These are phyloP conservation scores for Resseliella maxima DNA, from an alignment of 2,888 invertebrate species.

Conservation along the genomic window DNA sequence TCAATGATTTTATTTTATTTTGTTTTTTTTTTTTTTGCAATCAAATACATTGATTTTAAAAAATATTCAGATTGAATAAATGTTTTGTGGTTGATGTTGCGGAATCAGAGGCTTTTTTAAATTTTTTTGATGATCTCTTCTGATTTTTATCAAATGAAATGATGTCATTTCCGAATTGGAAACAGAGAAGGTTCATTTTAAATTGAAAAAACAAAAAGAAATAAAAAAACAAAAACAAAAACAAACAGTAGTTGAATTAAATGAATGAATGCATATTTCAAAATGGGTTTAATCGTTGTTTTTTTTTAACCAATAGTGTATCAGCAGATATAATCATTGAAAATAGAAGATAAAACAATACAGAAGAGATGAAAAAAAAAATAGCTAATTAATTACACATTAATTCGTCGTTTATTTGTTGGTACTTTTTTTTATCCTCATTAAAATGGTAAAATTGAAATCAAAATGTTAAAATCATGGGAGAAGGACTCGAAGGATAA, in stretches of 20 bases:
- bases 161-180: no score
- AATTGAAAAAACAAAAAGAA: not conserved
- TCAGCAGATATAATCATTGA: not conserved
- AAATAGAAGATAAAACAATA: not conserved
- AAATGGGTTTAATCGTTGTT: no score
- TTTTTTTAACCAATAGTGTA: not conserved
- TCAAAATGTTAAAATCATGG: no score
- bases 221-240: no score
- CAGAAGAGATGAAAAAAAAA: slow-evolving; percentile 8
- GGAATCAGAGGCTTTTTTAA: not conserved
- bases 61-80: not conserved
- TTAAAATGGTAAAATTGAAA: no score
- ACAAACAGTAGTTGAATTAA: no score
- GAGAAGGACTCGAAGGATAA: no score
- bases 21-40: not conserved
- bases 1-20: not conserved
- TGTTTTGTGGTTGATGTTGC: not conserved
- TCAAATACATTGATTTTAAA: not conserved
- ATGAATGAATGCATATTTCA: not conserved
- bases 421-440: not conserved
- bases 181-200: no score
- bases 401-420: not conserved
- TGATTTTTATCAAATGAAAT: no score
- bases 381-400: not conserved
- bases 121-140: slow-evolving; percentile 10